Base-by-base conservation (phyloP, 64 coral and sea anemone genomes). In the Stylophora pistillata region DNA sequence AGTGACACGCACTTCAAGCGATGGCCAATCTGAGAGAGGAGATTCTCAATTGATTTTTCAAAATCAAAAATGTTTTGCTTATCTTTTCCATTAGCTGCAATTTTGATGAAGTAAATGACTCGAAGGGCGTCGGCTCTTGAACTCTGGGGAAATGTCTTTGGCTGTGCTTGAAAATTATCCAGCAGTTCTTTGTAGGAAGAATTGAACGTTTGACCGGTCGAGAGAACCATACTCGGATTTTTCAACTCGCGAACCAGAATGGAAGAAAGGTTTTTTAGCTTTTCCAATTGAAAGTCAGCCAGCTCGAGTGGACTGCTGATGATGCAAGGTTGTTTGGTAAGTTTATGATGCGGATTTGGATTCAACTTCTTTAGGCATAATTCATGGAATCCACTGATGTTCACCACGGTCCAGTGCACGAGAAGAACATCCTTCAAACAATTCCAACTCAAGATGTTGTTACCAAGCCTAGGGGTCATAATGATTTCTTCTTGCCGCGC, bases 221-320 rank as follows among this genome's bases (percentile, higher is more conserved):
- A 76, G 37, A 76, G 73, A 23, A 76, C 18, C 10, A 10, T 31
- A 4, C 16, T 52, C 9, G 73, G 10, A 53, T 76, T 76, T 12
- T 15, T 52, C 73, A 34, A 21, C 73, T 54, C 31, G 23, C 30
- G 34, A 76, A 20, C 73, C 73, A 76, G 41, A 76, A 76, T 76
- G 7, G 73, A 53, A 53, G 73, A 76, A 76, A 76, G 37, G 73
- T 76, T 76, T 0, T 7, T 52, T 21, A 76, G 20, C 41, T 53
- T 34, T 52, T 76, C 73, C 21, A 76, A 76, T 7, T 76, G 17
- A 54, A 37, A 5, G 12, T 37, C 73, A 76, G 73, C 73, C 53
- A 76, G 53, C 30, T 76, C 73, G 32, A 76, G 20, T 23, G 73
- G 73, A 76, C 32, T 76, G 41, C 73, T 76, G 41, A 76, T 53